A percentile compares a stretch with the other conserved stretches of the same genome.
Conservation (phyloP, 2,888 invertebrate species). For the Campoplex capitator region DNA sequence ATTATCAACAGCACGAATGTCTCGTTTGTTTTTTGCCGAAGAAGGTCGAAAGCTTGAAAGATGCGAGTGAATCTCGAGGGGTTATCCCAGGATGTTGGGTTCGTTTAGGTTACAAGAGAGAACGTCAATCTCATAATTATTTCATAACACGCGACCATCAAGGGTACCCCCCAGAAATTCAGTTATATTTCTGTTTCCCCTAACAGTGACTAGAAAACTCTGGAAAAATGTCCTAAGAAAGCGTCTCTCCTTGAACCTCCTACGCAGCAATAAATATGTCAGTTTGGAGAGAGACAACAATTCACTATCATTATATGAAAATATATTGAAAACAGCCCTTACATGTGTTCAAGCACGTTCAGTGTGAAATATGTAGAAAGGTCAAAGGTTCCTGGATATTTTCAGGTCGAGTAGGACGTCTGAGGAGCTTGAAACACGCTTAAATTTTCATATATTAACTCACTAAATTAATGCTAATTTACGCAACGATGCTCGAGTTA, state of each 20-base stretch:
- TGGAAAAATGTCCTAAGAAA: neutral
- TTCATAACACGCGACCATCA: constrained; percentile 58
- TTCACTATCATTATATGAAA: too few relatives aligned
- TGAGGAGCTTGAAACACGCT: too few relatives aligned
- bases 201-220: neutral
- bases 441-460: too few relatives aligned
- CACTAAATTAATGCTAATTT: too few relatives aligned
- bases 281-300: neutral
- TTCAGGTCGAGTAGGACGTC: too few relatives aligned
- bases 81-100: constrained; percentile 16
- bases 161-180: constrained; percentile 14
- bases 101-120: neutral
- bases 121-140: constrained; percentile 50
- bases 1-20: neutral
- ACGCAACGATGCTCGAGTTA: too few relatives aligned
- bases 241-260: neutral
- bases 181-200: constrained; percentile 28
- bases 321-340: too few relatives aligned
- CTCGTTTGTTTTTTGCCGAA: constrained; percentile 38
- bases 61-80: neutral
- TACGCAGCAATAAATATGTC: neutral
- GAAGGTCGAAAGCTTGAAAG: constrained; percentile 48
- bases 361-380: too few relatives aligned
- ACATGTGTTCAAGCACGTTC: too few relatives aligned
- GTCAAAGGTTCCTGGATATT: too few relatives aligned